Conservation (phyloP, 2,113 vertebrate species). For the Fukomys damarensis region DNA sequence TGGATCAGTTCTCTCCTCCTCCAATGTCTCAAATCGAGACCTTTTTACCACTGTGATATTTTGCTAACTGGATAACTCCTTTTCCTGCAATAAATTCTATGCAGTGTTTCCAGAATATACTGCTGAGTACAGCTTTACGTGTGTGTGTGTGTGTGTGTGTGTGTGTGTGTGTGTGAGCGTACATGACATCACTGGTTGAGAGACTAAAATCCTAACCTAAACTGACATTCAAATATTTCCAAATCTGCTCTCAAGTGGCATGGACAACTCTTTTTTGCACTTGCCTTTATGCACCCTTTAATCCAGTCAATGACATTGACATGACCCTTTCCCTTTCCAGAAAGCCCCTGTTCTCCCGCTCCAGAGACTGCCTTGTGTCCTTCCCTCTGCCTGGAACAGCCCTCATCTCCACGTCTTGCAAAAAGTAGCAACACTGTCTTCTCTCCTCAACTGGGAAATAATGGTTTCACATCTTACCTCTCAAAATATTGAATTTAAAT, state of each 20-base stretch:
- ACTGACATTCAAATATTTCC: not conserved
- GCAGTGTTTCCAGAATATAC: not conserved
- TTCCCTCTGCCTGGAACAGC: accelerated
- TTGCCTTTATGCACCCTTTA: not conserved
- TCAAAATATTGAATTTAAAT: not conserved
- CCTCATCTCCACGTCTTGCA: too few species aligned
- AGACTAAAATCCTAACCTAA: not conserved
- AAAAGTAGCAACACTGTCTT: accelerated
- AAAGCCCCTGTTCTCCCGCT: too few species aligned
- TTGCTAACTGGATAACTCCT: not conserved
- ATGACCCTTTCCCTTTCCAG: not conserved
- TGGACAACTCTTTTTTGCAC: not conserved
- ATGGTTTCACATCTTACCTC: not conserved
- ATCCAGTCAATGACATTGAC: accelerated
- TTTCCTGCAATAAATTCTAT: not conserved
- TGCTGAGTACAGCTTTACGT: not conserved
- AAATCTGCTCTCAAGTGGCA: not conserved
- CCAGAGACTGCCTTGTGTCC: not conserved
- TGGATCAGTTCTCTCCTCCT: not conserved
- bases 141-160: too few species aligned
- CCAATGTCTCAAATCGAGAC: not conserved
- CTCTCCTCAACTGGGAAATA: not conserved
- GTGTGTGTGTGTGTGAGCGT: too few species aligned
- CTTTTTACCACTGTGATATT: not conserved
- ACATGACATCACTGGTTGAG: accelerated